Percentiles rank a stretch among this genome's conserved stretches.
phyloP scores from a whole-genome alignment of 2,113 vertebrate genomes.

The Salvelinus sp. region DNA sequence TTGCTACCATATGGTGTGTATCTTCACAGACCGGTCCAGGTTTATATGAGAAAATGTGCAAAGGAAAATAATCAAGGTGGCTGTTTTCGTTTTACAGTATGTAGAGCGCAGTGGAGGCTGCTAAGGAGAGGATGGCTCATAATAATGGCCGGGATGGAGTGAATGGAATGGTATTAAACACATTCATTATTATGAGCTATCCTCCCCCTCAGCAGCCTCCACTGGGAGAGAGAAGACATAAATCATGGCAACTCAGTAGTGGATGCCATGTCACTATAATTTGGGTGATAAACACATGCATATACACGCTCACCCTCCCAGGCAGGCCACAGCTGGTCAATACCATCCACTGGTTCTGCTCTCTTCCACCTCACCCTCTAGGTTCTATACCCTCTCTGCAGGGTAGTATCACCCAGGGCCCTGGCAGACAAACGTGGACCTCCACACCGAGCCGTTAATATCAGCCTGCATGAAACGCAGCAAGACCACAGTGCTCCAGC shows the following conservation, averaged over 20 bases:
- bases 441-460: conserved; percentile 63
- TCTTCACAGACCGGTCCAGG: conserved; percentile 30
- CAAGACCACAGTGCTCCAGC: conserved; percentile 43
- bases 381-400: too few relatives aligned
- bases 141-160: too few relatives aligned
- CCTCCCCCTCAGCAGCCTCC: too few relatives aligned
- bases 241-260: not conserved
- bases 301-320: conserved; percentile 23
- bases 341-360: not conserved
- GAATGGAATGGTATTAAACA: too few relatives aligned
- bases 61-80: conserved; percentile 33
- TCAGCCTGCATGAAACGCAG: conserved; percentile 57
- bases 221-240: not conserved
- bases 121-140: not conserved
- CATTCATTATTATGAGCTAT: too few relatives aligned
- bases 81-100: conserved; percentile 31
- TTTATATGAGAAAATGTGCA: conserved; percentile 27
- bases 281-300: conserved; percentile 14
- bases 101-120: not conserved
- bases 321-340: not conserved
- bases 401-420: conserved; percentile 2
- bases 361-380: not conserved
- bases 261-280: not conserved
- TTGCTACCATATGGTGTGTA: conserved; percentile 47
- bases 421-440: conserved; percentile 46